Evolutionary conservation across 2,113 vertebrate genomes (phyloP).

Genomic region (Nothoprocta perdicaria): DNA sequence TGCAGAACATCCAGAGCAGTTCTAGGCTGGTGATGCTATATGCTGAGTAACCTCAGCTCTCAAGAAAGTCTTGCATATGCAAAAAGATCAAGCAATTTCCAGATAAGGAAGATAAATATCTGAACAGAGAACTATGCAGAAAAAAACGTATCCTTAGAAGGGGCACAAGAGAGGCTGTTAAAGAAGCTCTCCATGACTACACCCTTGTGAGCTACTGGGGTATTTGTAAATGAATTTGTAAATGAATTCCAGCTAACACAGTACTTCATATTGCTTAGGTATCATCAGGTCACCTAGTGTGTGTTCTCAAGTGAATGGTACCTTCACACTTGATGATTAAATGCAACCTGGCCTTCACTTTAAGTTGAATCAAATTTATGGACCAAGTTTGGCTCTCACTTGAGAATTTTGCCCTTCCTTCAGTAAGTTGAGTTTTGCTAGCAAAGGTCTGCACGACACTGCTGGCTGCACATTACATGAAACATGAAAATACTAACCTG

Average conservation of each 20-base stretch:
- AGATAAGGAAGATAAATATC: not conserved
- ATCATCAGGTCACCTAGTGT: not conserved
- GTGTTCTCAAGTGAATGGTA: not conserved
- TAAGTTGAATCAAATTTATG: not conserved
- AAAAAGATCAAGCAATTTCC: conserved; percentile 7
- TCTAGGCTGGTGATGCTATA: not conserved
- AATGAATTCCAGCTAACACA: not conserved
- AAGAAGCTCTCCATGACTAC: not conserved
- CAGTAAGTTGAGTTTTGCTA: not conserved
- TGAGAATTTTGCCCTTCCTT: not conserved
- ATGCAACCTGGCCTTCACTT: not conserved
- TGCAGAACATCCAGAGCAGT: not conserved
- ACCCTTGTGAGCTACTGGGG: not conserved
- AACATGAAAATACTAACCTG: conserved; percentile 71
- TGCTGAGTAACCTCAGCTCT: not conserved
- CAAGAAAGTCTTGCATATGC: not conserved
- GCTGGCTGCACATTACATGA: not conserved
- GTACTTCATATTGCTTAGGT: not conserved
- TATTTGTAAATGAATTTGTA: not conserved
- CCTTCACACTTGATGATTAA: not conserved
- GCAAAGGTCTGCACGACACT: not conserved
- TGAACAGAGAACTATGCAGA: not conserved
- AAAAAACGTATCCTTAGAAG: not conserved
- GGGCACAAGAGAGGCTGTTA: not conserved
- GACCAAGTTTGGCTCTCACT: not conserved